Percentiles rank a stretch among this genome's conserved stretches.
Evolutionary conservation across 2,113 vertebrate genomes (phyloP).

Genomic region (Cephalophus harveyi): DNA sequence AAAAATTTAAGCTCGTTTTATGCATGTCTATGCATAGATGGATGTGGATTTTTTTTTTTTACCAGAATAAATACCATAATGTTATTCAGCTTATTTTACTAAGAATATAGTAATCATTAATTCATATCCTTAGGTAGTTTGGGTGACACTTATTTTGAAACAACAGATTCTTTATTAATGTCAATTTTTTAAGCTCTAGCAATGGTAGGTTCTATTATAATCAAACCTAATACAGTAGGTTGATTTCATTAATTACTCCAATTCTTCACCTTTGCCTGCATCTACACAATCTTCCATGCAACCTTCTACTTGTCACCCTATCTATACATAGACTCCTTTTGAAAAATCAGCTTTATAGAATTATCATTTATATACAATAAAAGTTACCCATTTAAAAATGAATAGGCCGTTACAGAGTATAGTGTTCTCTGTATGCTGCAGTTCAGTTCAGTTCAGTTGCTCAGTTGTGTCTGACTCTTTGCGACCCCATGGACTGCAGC

Average conservation of each 20-base stretch:
- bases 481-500: not conserved
- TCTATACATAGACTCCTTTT: not conserved
- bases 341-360: not conserved
- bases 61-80: not conserved
- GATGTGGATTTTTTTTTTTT: not conserved
- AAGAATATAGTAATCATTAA: not conserved
- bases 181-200: not conserved
- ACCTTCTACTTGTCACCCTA: not conserved
- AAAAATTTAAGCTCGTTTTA: not conserved
- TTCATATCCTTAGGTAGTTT: not conserved
- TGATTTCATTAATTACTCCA: not conserved
- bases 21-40: not conserved
- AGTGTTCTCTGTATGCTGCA: fast-evolving
- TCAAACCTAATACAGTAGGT: not conserved
- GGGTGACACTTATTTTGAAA: not conserved
- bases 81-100: not conserved
- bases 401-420: not conserved
- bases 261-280: not conserved
- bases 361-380: not conserved
- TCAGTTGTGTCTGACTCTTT: not conserved
- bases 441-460: not conserved
- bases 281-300: not conserved
- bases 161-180: not conserved
- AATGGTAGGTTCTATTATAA: not conserved
- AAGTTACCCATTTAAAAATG: not conserved